phyloP scores from a whole-genome alignment of 1,140 invertebrate genomes.

The Penaeus indicus region DNA sequence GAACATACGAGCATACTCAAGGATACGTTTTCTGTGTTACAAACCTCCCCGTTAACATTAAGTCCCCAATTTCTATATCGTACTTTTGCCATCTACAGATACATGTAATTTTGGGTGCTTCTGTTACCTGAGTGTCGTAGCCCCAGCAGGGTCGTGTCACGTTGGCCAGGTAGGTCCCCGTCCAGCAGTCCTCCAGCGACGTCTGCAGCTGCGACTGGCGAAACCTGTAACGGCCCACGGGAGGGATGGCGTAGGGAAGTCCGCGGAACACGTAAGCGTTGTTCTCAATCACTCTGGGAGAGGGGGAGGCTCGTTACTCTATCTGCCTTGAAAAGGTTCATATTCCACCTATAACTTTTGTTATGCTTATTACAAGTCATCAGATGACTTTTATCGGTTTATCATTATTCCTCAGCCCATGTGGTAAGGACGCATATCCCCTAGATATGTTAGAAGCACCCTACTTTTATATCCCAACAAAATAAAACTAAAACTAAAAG shows the following conservation, averaged over 20 bases:
- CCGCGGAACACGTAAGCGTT: slow-evolving; percentile 85
- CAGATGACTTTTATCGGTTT: too few species aligned
- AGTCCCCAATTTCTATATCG: too few species aligned
- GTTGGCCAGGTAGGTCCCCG: slow-evolving; percentile 79
- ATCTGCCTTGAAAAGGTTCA: too few species aligned
- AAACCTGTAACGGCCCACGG: slow-evolving; percentile 80
- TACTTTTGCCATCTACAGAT: slow-evolving; percentile 61
- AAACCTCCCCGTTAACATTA: too few species aligned
- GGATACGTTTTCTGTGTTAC: too few species aligned
- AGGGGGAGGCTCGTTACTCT: slow-evolving; percentile 32
- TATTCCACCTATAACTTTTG: too few species aligned
- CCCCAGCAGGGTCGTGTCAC: slow-evolving; percentile 69
- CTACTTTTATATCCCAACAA: too few species aligned
- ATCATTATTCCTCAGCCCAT: too few species aligned
- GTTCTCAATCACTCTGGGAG: slow-evolving; percentile 78
- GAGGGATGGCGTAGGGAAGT: slow-evolving; percentile 88
- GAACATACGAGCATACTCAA: too few species aligned
- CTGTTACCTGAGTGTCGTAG: slow-evolving; percentile 78
- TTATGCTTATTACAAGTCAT: too few species aligned
- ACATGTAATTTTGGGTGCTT: slow-evolving; percentile 76
- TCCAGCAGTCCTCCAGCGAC: slow-evolving; percentile 83
- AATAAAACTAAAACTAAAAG: background rate
- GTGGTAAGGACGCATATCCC: too few species aligned
- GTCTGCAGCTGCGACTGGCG: slow-evolving; percentile 78
- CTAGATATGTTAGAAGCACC: too few species aligned